Evolutionary conservation across 2,888 invertebrate species (phyloP).

Genomic region (Drosophila mercatorum): DNA sequence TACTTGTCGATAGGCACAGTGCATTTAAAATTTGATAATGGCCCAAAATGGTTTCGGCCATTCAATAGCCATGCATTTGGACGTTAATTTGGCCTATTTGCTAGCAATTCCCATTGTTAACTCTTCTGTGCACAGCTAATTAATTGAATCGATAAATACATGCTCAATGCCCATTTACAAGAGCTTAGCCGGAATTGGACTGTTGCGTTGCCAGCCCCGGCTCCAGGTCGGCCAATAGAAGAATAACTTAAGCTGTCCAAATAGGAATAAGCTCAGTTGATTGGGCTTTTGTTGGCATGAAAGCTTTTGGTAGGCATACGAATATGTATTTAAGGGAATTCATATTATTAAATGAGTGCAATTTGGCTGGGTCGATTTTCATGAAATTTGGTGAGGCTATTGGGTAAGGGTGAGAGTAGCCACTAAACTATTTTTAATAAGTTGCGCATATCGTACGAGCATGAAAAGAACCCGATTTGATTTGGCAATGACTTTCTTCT

Average conservation of each 20-base stretch:
- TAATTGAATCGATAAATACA: constrained; percentile 41
- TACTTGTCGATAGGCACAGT: constrained; percentile 53
- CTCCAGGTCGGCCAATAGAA: no score
- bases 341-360: neutral
- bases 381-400: no score
- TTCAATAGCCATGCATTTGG: constrained; percentile 53
- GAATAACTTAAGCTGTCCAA: neutral
- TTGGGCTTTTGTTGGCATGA: neutral
- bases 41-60: constrained; percentile 59
- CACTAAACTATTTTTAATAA: no score
- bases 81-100: constrained; percentile 60
- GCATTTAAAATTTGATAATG: constrained; percentile 71
- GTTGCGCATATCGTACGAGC: no score
- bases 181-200: neutral
- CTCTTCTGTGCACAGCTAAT: constrained; percentile 30
- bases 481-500: no score
- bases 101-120: constrained; percentile 46
- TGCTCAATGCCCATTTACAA: neutral
- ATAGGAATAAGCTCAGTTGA: neutral
- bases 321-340: neutral
- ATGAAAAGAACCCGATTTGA: no score
- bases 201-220: neutral
- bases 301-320: neutral
- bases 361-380: no score
- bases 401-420: no score